Evolutionary conservation across 2,797 vertebrate species (phyloP).

Genomic region (Intellagama lesueurii): DNA sequence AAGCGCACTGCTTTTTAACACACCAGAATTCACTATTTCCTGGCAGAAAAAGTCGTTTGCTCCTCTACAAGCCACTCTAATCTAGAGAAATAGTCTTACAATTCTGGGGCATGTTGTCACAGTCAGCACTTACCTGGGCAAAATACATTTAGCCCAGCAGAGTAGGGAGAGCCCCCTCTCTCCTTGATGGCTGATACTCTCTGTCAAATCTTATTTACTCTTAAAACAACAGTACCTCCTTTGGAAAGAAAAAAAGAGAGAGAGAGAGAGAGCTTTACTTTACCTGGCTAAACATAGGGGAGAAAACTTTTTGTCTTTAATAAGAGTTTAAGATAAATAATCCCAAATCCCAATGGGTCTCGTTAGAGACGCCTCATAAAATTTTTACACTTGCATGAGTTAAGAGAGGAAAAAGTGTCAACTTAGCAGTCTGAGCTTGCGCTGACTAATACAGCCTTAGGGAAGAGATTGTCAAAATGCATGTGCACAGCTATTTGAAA

Average conservation of each 20-base stretch:
- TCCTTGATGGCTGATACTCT: slow-evolving; percentile 50
- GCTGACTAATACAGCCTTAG: slow-evolving; percentile 76
- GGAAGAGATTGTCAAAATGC: slow-evolving; percentile 76
- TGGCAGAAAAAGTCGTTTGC: neutral
- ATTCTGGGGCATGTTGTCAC: slow-evolving; percentile 47
- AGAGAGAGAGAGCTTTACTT: slow-evolving; percentile 59
- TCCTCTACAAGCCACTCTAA: slow-evolving; percentile 27
- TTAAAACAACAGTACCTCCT: slow-evolving; percentile 44
- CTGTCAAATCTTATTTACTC: slow-evolving; percentile 56
- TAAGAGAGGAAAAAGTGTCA: slow-evolving; percentile 59
- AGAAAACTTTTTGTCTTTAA: slow-evolving; percentile 72
- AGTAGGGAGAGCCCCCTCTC: slow-evolving; percentile 14
- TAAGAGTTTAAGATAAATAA: slow-evolving; percentile 79
- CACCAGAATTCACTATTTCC: slow-evolving; percentile 19
- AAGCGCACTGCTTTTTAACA: neutral
- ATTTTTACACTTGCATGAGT: slow-evolving; percentile 76
- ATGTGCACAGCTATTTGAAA: slow-evolving; percentile 70
- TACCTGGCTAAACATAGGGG: slow-evolving; percentile 72
- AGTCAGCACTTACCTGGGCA: slow-evolving; percentile 31
- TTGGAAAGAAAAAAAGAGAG: neutral
- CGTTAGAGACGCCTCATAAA: slow-evolving; percentile 78
- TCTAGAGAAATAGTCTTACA: slow-evolving; percentile 51
- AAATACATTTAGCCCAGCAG: slow-evolving; percentile 5
- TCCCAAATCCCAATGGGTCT: slow-evolving; percentile 76
- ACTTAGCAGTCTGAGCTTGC: slow-evolving; percentile 72